A percentile compares a stretch with the other conserved stretches of the same genome.
Conservation (phyloP, 2,113 vertebrate genomes). For the Periophthalmus modestus region DNA sequence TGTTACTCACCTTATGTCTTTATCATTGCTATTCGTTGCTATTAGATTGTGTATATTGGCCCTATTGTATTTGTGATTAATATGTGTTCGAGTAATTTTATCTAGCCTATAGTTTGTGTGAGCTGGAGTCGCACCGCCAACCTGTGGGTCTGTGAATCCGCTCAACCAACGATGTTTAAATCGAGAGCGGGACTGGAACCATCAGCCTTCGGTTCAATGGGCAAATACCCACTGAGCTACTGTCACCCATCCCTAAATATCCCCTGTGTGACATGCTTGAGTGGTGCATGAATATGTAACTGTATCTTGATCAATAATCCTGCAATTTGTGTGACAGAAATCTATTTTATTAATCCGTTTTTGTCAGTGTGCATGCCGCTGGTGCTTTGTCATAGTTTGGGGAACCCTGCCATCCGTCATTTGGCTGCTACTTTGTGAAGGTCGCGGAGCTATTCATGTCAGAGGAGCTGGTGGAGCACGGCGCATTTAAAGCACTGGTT, state of each 20-base stretch:
- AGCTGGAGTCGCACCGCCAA: too few species aligned
- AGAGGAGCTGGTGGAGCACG: constrained; percentile 33
- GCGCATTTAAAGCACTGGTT: constrained; percentile 30
- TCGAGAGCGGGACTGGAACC: too few species aligned
- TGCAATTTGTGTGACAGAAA: background rate
- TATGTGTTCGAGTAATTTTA: too few species aligned
- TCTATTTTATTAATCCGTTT: background rate
- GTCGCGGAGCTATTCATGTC: constrained; percentile 23
- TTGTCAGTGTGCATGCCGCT: background rate
- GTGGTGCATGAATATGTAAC: background rate
- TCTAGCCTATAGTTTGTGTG: too few species aligned
- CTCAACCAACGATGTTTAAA: too few species aligned
- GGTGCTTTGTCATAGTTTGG: constrained; percentile 37
- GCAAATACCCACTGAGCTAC: too few species aligned
- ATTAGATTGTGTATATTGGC: too few species aligned
- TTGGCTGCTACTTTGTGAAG: constrained; percentile 29
- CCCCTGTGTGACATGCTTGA: background rate
- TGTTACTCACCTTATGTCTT: too few species aligned
- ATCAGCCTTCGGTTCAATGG: too few species aligned
- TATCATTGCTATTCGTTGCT: too few species aligned
- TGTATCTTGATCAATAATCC: background rate
- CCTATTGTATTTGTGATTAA: too few species aligned
- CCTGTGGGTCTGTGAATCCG: too few species aligned
- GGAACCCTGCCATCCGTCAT: constrained; percentile 30
- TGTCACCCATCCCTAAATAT: background rate